A percentile compares a stretch with the other conserved stretches of the same genome.
These are phyloP conservation scores for Ichneumoninae sp. DNA, from an alignment of 2,888 invertebrate species.

Conservation along the genomic window DNA sequence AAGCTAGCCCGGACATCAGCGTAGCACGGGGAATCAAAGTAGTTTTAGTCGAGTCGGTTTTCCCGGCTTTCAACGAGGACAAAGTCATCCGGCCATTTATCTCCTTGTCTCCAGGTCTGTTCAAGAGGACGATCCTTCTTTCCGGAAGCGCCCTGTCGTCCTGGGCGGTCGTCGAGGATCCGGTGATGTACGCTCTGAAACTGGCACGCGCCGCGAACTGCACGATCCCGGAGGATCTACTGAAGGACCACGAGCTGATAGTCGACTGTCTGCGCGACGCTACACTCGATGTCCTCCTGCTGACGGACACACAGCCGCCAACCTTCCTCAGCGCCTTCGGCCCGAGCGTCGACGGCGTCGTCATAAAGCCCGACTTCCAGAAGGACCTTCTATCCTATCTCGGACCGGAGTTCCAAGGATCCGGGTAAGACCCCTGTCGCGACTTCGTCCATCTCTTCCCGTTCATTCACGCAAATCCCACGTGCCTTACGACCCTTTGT, in stretches of 20 bases:
- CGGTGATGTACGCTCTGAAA: conserved; percentile 92
- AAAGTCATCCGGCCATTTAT: conserved; percentile 63
- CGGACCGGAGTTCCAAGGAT: conserved; percentile 83
- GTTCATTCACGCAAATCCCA: conserved; percentile 34
- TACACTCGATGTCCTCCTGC: conserved; percentile 90
- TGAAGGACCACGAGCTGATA: conserved; percentile 92
- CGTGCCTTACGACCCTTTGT: background rate
- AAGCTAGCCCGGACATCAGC: background rate
- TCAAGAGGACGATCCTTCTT: conserved; percentile 93
- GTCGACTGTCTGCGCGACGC: conserved; percentile 93
- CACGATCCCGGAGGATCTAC: conserved; percentile 91
- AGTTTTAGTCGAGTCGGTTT: conserved; percentile 15
- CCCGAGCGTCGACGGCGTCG: conserved; percentile 97
- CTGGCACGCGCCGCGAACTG: conserved; percentile 93
- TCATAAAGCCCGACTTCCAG: conserved; percentile 94
- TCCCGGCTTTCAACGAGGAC: conserved; percentile 29
- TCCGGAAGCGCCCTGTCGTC: conserved; percentile 95
- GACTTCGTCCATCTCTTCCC: background rate
- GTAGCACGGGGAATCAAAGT: background rate
- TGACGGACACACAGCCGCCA: conserved; percentile 91
- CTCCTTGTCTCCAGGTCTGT: conserved; percentile 88
- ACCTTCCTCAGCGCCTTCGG: conserved; percentile 95
- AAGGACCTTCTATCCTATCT: conserved; percentile 91
- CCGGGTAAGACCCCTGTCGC: conserved; percentile 76
- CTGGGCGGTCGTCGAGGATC: conserved; percentile 96